A percentile compares a stretch with the other conserved stretches of the same genome.
phyloP scores from a whole-genome alignment of 2,113 vertebrate species.

The Pipa parva region DNA sequence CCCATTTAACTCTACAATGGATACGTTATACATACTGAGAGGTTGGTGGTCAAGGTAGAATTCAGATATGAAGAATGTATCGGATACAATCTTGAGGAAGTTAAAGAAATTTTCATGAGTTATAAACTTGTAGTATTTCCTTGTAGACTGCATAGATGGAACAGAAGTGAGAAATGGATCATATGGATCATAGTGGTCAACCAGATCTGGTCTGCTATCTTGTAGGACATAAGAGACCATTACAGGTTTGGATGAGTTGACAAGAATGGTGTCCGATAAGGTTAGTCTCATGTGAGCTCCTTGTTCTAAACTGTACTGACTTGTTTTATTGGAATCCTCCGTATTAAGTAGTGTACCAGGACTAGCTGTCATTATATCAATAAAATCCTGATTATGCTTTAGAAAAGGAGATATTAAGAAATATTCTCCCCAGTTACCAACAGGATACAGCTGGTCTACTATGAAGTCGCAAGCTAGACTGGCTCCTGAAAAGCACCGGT shows the following conservation, averaged over 20 bases:
- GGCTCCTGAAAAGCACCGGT: background rate
- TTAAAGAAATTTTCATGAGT: background rate
- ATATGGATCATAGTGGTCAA: background rate
- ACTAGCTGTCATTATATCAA: constrained; percentile 1
- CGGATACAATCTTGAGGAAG: background rate
- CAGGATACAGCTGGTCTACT: constrained; percentile 13
- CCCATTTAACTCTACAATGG: background rate
- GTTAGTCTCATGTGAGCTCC: background rate
- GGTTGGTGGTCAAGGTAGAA: constrained; percentile 24
- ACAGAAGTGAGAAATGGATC: constrained; percentile 13
- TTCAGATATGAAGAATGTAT: background rate
- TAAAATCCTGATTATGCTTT: constrained; percentile 7
- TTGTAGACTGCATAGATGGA: background rate
- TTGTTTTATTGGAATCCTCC: background rate
- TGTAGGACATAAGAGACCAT: constrained; percentile 19
- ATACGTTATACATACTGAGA: background rate
- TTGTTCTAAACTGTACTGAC: background rate
- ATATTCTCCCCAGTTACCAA: background rate
- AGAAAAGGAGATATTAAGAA: constrained; percentile 6
- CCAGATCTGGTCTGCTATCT: background rate
- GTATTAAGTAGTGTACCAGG: background rate
- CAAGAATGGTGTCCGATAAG: background rate
- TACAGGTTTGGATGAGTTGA: background rate
- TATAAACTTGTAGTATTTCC: constrained; percentile 16
- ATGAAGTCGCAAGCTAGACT: background rate